Conservation (phyloP, 2,113 vertebrate genomes). For the Grammomys surdaster region DNA sequence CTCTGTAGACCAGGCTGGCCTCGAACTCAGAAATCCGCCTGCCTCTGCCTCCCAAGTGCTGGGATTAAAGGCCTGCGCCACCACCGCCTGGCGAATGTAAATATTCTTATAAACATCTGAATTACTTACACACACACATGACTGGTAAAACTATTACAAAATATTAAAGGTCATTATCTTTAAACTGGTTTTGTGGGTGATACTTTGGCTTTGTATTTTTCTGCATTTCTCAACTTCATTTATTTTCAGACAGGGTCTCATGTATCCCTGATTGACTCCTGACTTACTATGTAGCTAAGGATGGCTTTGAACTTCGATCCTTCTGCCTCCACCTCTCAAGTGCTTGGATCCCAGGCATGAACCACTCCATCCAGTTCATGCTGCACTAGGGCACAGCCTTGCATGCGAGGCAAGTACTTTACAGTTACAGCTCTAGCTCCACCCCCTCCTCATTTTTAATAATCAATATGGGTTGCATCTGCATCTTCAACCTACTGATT, state of each 20-base stretch:
- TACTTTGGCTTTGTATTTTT: slow-evolving; percentile 12
- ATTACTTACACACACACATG: not conserved
- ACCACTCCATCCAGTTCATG: not conserved
- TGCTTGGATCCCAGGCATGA: not conserved
- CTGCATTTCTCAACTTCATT: not conserved
- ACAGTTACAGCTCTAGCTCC: not conserved
- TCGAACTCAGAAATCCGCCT: too few species aligned
- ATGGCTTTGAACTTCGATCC: not conserved
- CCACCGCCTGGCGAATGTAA: too few species aligned
- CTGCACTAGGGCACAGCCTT: too few species aligned
- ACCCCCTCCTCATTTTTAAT: not conserved
- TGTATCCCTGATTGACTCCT: not conserved
- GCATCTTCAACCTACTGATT: not conserved
- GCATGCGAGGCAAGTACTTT: too few species aligned
- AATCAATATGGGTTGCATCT: not conserved
- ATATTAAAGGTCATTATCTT: not conserved
- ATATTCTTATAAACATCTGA: not conserved
- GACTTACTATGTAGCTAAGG: not conserved
- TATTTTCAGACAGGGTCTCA: not conserved
- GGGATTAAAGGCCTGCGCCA: too few species aligned
- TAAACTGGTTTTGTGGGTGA: not conserved
- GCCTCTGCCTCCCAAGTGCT: too few species aligned
- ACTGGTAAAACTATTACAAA: not conserved
- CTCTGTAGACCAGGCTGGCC: too few species aligned
- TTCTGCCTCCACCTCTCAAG: not conserved